phyloP scores from a whole-genome alignment of 2,113 vertebrate species.

The Quiscalus mexicanus region DNA sequence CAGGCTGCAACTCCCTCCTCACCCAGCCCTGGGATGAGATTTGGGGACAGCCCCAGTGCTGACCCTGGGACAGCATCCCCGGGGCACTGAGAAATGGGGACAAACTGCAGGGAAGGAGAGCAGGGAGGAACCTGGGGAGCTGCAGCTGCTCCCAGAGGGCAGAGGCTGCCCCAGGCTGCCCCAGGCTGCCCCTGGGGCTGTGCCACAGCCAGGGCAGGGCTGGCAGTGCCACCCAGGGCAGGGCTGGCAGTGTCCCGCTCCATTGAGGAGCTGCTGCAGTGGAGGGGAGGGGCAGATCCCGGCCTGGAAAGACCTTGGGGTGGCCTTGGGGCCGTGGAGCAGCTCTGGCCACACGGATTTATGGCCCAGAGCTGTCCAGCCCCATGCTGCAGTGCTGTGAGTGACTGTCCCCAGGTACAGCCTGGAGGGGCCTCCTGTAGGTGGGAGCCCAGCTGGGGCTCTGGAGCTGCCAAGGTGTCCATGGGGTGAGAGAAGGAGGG shows the following conservation, averaged over 20 bases:
- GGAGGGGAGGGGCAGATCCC: background rate
- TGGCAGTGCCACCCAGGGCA: too few species aligned
- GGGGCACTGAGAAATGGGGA: background rate
- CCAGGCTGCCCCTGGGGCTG: accelerated
- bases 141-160: background rate
- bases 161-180: background rate
- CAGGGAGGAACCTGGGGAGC: background rate
- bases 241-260: background rate
- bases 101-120: background rate
- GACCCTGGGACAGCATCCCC: too few species aligned
- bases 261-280: background rate
- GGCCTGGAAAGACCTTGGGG: background rate
- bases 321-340: background rate
- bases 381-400: background rate
- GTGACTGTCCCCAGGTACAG: background rate
- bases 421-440: background rate
- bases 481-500: background rate
- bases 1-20: background rate
- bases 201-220: too few species aligned
- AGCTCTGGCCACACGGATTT: accelerated
- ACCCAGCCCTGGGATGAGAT: background rate
- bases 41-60: background rate
- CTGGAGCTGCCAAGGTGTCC: background rate
- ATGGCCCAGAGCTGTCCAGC: background rate
- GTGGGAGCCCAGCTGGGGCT: accelerated